Percentiles rank a stretch among this genome's conserved stretches.
phyloP scores from a whole-genome alignment of 2,797 vertebrate genomes.

The Chelon auratus region DNA sequence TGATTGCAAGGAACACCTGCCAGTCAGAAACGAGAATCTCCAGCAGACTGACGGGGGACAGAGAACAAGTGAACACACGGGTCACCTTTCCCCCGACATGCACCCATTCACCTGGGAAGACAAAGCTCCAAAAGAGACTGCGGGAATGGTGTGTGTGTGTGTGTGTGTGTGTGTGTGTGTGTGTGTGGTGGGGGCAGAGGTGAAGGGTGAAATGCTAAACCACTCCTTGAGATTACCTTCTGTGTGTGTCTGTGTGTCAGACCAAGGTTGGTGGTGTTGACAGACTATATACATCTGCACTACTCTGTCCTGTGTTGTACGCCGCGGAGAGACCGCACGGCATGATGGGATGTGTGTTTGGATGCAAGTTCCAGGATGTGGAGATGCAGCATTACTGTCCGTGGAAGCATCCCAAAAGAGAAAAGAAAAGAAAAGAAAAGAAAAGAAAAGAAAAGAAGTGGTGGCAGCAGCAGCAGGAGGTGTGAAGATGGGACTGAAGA shows the following conservation, averaged over 20 bases:
- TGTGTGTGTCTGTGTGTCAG: conserved; percentile 15
- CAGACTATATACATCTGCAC: conserved; percentile 12
- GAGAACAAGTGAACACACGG: conserved; percentile 17
- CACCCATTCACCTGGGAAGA: conserved; percentile 72
- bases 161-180: too few relatives aligned
- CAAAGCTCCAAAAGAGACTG: conserved; percentile 36
- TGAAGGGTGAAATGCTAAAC: conserved; percentile 67
- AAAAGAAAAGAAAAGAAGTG: conserved; percentile 4
- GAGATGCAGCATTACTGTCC: conserved; percentile 14
- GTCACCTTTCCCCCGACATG: conserved; percentile 58
- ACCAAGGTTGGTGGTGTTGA: conserved; percentile 9
- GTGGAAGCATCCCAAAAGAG: neutral
- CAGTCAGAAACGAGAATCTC: conserved; percentile 1
- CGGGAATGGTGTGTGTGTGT: too few relatives aligned
- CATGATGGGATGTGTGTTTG: conserved; percentile 6
- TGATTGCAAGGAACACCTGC: neutral
- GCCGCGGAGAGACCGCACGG: conserved; percentile 12
- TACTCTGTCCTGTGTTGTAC: conserved; percentile 10
- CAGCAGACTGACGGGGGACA: neutral
- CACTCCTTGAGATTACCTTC: conserved; percentile 52
- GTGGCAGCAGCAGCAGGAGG: conserved; percentile 38
- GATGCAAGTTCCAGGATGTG: neutral
- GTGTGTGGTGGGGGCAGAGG: conserved; percentile 15
- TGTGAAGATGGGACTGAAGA: conserved; percentile 49
- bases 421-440: conserved; percentile 10